Evolutionary conservation across 2,113 vertebrate genomes (phyloP), one percentile per base, ranked within the genome.

Genomic region (Phrynosoma platyrhinos): DNA sequence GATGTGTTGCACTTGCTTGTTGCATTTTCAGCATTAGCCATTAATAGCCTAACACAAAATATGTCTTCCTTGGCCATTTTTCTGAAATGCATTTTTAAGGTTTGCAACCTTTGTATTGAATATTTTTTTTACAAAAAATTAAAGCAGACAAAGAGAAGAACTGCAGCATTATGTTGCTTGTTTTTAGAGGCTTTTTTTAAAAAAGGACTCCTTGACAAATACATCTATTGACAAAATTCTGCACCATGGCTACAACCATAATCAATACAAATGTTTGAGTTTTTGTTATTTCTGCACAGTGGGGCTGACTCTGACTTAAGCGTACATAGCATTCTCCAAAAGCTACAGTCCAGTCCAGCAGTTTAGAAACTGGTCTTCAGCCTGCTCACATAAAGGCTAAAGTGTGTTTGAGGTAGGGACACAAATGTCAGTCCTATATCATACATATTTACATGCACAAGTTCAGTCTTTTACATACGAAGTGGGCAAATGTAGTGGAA

Each of bases 1-100:
- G 42, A 84, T 79, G 32, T 92, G 88, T 90, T 94, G 92, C 87
- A 88, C 3, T 94, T 75, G n/a, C 84, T 89, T 87, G 74, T 64
- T 88, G 77, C 21, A 88, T 88, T 87, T 62, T 86, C 52, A 27
- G 20, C 75, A 74, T 1, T 89, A 91, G 40, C 52, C 90, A 79
- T 84, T 76, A 91, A 91, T 86, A 92, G 92, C 89, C 10, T 23
- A 85, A 84, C 74, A 36, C 52, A 77, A 92, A 94, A 89, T 72
- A 20, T 1, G 9, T 94, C 32, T 92, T 90, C 77, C 32, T 81
- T 87, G 30, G 32, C 83, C 76, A 78, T 76, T 94, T 76, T 72
- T 58, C 14, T 88, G 66, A 47, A 88, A 92, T 47, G 32, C 72
- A 3, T 62, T 94, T 86, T 83, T 0, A 5, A 69, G 21, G 68